Base-by-base conservation (phyloP, 2,113 vertebrate species). In the Lasiurus borealis region DNA sequence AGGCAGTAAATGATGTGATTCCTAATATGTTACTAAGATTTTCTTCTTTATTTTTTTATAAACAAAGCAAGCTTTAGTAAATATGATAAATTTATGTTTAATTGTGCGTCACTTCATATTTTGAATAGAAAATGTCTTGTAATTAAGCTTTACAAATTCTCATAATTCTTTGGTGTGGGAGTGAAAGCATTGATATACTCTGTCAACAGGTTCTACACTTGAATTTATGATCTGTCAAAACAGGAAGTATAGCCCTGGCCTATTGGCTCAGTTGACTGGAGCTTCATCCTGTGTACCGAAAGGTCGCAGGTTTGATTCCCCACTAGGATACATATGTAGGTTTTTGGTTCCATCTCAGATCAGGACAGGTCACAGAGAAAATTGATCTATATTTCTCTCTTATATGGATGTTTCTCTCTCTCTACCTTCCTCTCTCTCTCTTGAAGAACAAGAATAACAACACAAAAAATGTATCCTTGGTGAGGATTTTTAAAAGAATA, bases 11-110 rank as follows among this genome's bases (percentile, higher is more conserved):
- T 66, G 13, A 73, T 62, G 1, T 72, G 36, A 93, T 88, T 85
- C 73, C 36, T 19, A 68, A 29, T 25, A 29, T 36, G 13, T 36
- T 71, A 12, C 25, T 29, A 31, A 82, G 44, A 48, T 36, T 16
- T 34, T 1, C 57, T 57, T 86, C 59, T 72, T 85, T 73, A 62
- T 62, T 59, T 72, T 91, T 72, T 91, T 85, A 36, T 48, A 96
- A 92, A 34, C 0, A 13, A 92, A 73, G 2, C 3, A 62, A 25
- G 34, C 2, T 90, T 68, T 68, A 11, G 11, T 78, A 88, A 68
- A 34, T 66, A 76, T 81, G 19, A 87, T 50, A 31, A 62, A 64
- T 90, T 83, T 52, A 21, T 62, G 62, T 69, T 86, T 40, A 81
- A 27, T 90, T 81, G 5, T 91, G 3, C 3, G 19, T 91, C 82